phyloP scores from a whole-genome alignment of 2,888 invertebrate genomes.

The Bellardia bayeri region DNA sequence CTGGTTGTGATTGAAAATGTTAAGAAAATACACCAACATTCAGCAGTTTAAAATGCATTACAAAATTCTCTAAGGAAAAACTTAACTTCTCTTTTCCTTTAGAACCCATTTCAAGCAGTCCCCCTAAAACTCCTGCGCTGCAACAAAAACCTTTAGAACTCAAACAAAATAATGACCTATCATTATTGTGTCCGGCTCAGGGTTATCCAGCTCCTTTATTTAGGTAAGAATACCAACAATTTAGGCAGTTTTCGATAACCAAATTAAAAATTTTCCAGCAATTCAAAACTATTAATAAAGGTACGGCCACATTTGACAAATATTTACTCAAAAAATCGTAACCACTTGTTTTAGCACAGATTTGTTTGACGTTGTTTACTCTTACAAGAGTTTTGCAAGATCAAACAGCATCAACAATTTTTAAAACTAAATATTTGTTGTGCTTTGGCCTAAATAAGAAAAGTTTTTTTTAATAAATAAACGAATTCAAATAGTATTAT shows the following conservation, averaged over 20 bases:
- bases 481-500: too few species aligned
- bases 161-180: slow-evolving; percentile 77
- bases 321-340: too few species aligned
- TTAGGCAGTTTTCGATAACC: slow-evolving; percentile 53
- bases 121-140: slow-evolving; percentile 85
- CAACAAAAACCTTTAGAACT: slow-evolving; percentile 82
- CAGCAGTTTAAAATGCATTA: not conserved
- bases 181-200: slow-evolving; percentile 90
- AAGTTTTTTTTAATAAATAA: too few species aligned
- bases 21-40: slow-evolving; percentile 65
- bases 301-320: too few species aligned
- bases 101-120: slow-evolving; percentile 83
- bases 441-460: too few species aligned
- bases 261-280: not conserved
- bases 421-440: too few species aligned
- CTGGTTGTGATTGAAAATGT: slow-evolving; percentile 33
- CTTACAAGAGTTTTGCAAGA: too few species aligned
- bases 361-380: too few species aligned
- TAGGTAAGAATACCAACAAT: slow-evolving; percentile 85
- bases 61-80: not conserved
- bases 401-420: too few species aligned
- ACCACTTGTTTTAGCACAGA: too few species aligned
- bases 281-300: not conserved
- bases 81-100: slow-evolving; percentile 1
- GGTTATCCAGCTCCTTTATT: slow-evolving; percentile 90